Evolutionary conservation across 2,797 vertebrate species (phyloP), one percentile per base, ranked within the genome.

Genomic region (Clarias platycephalus): DNA sequence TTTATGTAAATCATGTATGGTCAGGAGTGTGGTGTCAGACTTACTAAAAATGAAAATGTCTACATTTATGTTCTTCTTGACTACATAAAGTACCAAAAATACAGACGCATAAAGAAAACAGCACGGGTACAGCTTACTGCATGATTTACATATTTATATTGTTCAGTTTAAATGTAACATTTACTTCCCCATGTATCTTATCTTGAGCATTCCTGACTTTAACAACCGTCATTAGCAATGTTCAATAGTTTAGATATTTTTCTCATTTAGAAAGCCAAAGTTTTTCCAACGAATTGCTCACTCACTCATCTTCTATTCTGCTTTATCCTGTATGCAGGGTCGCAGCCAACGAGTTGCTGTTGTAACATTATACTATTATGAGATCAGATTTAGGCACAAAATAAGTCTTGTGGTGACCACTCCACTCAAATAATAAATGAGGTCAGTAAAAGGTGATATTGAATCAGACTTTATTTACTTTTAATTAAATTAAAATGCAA

Each of bases 111-210:
- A 4, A 86, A 87, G 60, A 66, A 88, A 84, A 60, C 55, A 64
- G 62, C 83, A 84, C 84, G 28, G 85, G 67, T 80, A 88, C 87
- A 76, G 76, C 72, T 78, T 80, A 70, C 26, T 83, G 86, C 83
- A 82, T 63, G 83, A 87, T 85, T 84, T 88, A 82, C 86, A 90
- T 87, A 90, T 88, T 88, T 91, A 91, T 90, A 92, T 91, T 89
- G 84, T 89, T 90, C 84, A 88, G 78, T 90, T 90, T 89, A 90
- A 89, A 90, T 90, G 91, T 88, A 91, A 89, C 87, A 88, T 85
- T 87, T 86, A 86, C 71, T 88, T 86, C 82, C 87, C 84, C 75
- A 72, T 86, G 85, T 90, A 76, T 83, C 85, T 68, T 83, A 87
- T 88, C 83, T 86, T 86, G 84, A 86, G 89, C 81, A 83, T 84